Base-by-base conservation (phyloP, 2,888 invertebrate species). In the Drosophila ezoana region DNA sequence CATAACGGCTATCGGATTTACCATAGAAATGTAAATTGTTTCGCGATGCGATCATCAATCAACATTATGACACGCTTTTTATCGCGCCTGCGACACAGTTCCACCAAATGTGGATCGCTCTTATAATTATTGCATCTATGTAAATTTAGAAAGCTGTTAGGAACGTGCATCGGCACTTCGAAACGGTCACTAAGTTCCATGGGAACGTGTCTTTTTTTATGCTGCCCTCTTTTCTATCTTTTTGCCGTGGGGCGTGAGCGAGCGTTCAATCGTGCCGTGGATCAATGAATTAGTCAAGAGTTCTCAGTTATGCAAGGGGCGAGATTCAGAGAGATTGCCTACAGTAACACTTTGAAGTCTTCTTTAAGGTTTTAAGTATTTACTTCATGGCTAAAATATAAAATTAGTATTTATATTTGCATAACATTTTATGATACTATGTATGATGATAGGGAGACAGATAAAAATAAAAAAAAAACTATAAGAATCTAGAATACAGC, bases 131-230 rank as follows among this genome's bases (percentile, higher is more conserved):
- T 72, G 81, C 44, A 51, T 20, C 57, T 76, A 87, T 90, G 90
- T 87, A 89, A 90, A 91, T 90, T 91, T 87, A 91, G 90, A 90
- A 90, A 90, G 90, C 83, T 70, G 72, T 28, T 61, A 51, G 70
- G 41, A 79, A 73, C 80, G 69, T 79, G 80, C 59, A 60, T 41
- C 52, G 62, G 51, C 61, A 67, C 72, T 70, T 71, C 52, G 67
- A 63, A 52, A 43, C 57, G 54, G 49, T 23, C 49, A 14, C 16
- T 18, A 23, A 16, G 9, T 14, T 28, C 28, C 65, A 56, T 66
- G 59, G 58, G 66, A 79, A 65, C 4, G 10, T 47, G 28, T 41
- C 3, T 44, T 23, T 28, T 45, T 45, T 33, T n/a, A 8, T n/a
- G n/a, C n/a, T 18, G 16, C 10, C 33, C 5, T 10, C 5, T 14